These are phyloP conservation scores for Dysdera silvatica DNA, from an alignment of 1,140 invertebrate genomes.

Conservation along the genomic window DNA sequence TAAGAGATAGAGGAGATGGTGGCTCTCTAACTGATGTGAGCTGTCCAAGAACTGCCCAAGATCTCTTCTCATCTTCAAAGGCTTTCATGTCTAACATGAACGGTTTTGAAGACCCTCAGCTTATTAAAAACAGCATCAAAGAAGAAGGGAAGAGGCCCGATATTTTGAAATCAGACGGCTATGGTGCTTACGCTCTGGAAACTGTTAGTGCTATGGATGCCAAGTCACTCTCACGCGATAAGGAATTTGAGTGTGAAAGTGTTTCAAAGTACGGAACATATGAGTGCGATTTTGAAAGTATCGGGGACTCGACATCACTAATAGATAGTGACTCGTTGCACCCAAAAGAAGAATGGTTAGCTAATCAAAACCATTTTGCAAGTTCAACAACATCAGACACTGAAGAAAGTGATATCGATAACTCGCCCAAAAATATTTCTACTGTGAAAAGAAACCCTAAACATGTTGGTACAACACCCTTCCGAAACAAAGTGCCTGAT, in stretches of 20 bases:
- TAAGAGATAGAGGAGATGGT: slow-evolving; percentile 26
- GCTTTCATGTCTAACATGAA: slow-evolving; percentile 23
- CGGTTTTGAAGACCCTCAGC: slow-evolving; percentile 8
- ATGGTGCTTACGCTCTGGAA: neutral
- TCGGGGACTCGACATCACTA: too few relatives aligned
- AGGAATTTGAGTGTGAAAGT: too few relatives aligned
- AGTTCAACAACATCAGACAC: slow-evolving; percentile 18
- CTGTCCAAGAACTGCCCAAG: slow-evolving; percentile 25
- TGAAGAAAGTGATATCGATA: slow-evolving; percentile 29
- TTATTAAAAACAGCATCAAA: neutral
- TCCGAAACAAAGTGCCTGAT: slow-evolving; percentile 27
- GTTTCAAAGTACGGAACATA: too few relatives aligned
- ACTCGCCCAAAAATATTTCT: slow-evolving; percentile 23
- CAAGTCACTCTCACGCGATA: neutral
- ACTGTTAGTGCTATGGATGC: neutral
- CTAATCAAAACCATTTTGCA: slow-evolving; percentile 18
- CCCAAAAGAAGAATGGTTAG: slow-evolving; percentile 12
- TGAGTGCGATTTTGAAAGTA: too few relatives aligned
- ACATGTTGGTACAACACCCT: slow-evolving; percentile 18
- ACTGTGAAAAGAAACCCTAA: slow-evolving; percentile 31
- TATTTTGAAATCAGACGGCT: neutral
- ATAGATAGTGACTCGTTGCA: neutral
- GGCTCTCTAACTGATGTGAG: slow-evolving; percentile 25
- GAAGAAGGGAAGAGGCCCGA: neutral
- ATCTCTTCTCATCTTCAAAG: slow-evolving; percentile 13